Conservation (phyloP, 2,113 vertebrate species). For the Rhegmatorhina hoffmannsi region DNA sequence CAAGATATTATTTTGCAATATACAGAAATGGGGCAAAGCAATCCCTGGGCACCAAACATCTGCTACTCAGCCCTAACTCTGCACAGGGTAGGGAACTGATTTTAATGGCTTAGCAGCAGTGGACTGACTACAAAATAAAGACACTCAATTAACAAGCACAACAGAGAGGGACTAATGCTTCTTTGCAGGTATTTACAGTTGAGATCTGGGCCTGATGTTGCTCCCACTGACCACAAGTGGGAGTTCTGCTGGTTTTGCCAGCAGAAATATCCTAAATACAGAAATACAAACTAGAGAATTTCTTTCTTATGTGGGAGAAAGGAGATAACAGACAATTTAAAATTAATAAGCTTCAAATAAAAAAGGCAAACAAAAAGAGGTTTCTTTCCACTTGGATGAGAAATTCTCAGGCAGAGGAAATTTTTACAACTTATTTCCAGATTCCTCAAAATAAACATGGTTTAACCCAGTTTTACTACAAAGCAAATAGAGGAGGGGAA, state of each 20-base stretch:
- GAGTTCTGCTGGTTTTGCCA: not conserved
- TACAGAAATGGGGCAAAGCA: not conserved
- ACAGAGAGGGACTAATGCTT: not conserved
- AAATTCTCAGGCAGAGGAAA: not conserved
- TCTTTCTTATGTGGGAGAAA: not conserved
- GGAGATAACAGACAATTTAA: not conserved
- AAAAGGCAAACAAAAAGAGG: not conserved
- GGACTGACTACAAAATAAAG: not conserved
- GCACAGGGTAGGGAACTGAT: not conserved
- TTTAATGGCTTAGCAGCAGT: not conserved
- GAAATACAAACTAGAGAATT: not conserved
- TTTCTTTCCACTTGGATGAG: not conserved
- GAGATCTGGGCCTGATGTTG: not conserved
- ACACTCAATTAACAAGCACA: not conserved
- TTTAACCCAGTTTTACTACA: not conserved
- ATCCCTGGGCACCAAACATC: not conserved
- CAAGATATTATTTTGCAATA: not conserved
- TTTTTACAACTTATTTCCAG: not conserved
- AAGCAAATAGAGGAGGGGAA: not conserved
- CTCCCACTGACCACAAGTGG: constrained; percentile 5
- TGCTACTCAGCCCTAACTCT: not conserved
- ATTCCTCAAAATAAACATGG: not conserved
- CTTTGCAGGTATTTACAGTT: not conserved
- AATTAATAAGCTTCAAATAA: not conserved
- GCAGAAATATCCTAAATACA: not conserved